Conservation (phyloP, 2,113 vertebrate genomes). For the Noctilio leporinus region DNA sequence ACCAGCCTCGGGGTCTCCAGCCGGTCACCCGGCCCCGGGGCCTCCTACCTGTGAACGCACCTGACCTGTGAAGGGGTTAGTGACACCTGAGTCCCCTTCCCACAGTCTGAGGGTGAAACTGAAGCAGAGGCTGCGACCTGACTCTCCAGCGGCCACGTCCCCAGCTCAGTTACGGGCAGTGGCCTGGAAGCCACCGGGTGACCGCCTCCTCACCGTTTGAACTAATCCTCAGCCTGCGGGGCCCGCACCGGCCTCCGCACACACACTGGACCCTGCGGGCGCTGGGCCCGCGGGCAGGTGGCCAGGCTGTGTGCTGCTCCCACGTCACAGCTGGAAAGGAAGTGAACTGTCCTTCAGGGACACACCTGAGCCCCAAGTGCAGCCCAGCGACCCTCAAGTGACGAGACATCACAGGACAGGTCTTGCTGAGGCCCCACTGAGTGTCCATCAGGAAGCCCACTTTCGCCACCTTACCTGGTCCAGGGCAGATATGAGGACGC, state of each 20-base stretch:
- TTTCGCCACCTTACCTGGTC: rapidly evolving
- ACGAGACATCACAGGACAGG: background rate
- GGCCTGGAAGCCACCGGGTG: background rate
- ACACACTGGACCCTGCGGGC: rapidly evolving
- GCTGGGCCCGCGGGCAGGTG: background rate
- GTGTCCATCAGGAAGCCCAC: background rate
- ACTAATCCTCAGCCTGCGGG: rapidly evolving
- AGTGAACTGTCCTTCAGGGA: rapidly evolving
- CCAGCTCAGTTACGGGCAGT: rapidly evolving
- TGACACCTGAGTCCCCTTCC: rapidly evolving
- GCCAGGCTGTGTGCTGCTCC: rapidly evolving
- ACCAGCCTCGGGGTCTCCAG: rapidly evolving
- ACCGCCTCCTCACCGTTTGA: background rate
- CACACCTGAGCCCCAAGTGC: rapidly evolving
- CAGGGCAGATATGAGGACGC: background rate
- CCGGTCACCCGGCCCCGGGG: background rate
- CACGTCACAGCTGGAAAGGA: background rate
- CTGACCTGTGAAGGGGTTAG: too few species aligned
- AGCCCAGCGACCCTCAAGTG: background rate
- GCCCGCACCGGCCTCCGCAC: background rate
- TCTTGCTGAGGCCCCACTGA: background rate
- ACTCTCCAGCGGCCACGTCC: background rate
- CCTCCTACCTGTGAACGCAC: background rate
- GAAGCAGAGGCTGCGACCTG: rapidly evolving
- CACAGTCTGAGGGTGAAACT: background rate